Percentiles rank a stretch among this genome's conserved stretches.
These are phyloP conservation scores for Drosophila fulvimacula DNA, from an alignment of 2,888 invertebrate species.

Conservation along the genomic window DNA sequence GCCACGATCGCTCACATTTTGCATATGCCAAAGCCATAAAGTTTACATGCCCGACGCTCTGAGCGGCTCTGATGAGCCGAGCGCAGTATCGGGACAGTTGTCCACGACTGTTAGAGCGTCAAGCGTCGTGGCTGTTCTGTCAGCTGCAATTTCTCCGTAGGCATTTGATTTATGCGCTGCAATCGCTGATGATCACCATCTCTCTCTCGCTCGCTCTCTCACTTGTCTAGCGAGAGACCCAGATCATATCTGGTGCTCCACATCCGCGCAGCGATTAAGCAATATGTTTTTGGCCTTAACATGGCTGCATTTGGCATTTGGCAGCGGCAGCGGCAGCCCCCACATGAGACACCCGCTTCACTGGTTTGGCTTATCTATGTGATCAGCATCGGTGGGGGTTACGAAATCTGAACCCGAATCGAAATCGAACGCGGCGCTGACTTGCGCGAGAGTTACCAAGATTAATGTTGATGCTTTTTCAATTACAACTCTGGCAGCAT, in stretches of 20 bases:
- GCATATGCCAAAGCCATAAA: constrained; percentile 71
- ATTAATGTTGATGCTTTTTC: constrained; percentile 84
- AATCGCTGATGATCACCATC: constrained; percentile 66
- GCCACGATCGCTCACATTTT: constrained; percentile 69
- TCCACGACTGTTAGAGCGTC: constrained; percentile 47
- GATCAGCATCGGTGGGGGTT: constrained; percentile 43
- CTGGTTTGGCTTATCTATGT: constrained; percentile 45
- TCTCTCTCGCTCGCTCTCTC: constrained; percentile 67
- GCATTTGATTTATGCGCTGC: constrained; percentile 73
- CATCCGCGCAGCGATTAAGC: constrained; percentile 70
- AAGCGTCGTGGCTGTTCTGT: constrained; percentile 51
- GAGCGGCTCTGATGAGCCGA: constrained; percentile 40
- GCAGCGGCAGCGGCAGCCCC: constrained; percentile 43
- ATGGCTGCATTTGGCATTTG: constrained; percentile 31
- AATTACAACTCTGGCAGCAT: constrained; percentile 82
- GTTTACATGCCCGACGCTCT: constrained; percentile 37
- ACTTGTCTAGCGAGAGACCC: constrained; percentile 57
- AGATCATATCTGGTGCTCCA: constrained; percentile 69
- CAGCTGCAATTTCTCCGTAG: constrained; percentile 54
- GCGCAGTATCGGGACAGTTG: constrained; percentile 66
- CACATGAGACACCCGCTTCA: constrained; percentile 54
- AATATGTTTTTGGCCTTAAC: constrained; percentile 65
- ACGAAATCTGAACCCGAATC: constrained; percentile 69
- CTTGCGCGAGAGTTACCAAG: constrained; percentile 77
- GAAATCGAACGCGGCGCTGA: constrained; percentile 58